Conservation (phyloP, 2,888 invertebrate species). For the Diachrysia chrysitis region DNA sequence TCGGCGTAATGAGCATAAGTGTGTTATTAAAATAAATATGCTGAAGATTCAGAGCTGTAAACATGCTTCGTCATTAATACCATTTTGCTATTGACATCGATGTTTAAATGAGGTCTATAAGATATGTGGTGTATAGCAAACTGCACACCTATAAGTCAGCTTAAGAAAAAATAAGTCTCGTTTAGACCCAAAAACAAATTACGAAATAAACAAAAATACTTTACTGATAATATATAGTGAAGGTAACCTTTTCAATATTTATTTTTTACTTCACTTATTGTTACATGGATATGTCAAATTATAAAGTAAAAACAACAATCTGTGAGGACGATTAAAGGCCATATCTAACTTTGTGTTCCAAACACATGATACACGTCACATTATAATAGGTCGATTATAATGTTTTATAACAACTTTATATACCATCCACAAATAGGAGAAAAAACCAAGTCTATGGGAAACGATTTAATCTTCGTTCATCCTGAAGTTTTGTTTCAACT, state of each 20-base stretch:
- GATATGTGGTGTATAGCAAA: not conserved
- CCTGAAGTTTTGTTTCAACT: no score
- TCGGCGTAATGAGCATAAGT: not conserved
- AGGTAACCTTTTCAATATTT: not conserved
- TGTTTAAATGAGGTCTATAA: not conserved
- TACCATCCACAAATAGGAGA: constrained; percentile 18
- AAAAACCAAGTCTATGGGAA: constrained; percentile 37
- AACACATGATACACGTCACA: constrained; percentile 24
- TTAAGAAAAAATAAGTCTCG: not conserved
- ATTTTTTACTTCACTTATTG: not conserved
- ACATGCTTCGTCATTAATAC: not conserved
- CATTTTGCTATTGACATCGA: not conserved
- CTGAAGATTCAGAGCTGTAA: not conserved
- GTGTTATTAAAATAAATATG: constrained; percentile 7
- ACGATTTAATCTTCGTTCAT: no score
- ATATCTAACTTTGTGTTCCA: constrained; percentile 12
- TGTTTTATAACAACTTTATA: constrained; percentile 12
- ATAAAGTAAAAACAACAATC: not conserved
- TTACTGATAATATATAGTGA: no score
- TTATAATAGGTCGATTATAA: constrained; percentile 25
- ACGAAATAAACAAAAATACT: not conserved
- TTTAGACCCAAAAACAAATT: not conserved
- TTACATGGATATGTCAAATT: not conserved
- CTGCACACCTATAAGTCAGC: not conserved
- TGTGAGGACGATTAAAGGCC: constrained; percentile 1